phyloP scores from a whole-genome alignment of 1,140 invertebrate genomes.

The Littorina saxatilis region DNA sequence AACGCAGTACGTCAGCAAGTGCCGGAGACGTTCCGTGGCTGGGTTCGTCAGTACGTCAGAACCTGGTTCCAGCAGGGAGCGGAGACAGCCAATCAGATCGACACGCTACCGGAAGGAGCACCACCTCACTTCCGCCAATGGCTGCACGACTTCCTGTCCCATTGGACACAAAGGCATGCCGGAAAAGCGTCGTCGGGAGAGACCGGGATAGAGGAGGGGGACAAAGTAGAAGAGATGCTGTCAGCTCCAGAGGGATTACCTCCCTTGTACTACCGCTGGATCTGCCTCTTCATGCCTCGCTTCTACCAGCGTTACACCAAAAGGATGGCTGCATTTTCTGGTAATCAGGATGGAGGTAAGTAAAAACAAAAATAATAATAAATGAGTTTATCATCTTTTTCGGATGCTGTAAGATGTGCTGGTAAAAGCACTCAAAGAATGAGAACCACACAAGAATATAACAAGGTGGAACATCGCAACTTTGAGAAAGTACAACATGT shows the following conservation, averaged over 20 bases:
- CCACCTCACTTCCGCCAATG: constrained; percentile 18
- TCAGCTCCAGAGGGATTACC: constrained; percentile 9
- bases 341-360: constrained; percentile 2
- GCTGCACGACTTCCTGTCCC: not conserved
- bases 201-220: not conserved
- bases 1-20: constrained; percentile 12
- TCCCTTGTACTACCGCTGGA: constrained; percentile 15
- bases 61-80: not conserved
- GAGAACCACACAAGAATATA: too few species aligned
- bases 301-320: not conserved
- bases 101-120: not conserved
- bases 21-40: constrained; percentile 2
- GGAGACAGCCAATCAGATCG: not conserved
- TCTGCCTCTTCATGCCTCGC: constrained; percentile 7
- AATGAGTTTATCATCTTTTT: too few species aligned
- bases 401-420: too few species aligned
- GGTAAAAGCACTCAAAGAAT: too few species aligned
- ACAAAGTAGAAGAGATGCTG: not conserved
- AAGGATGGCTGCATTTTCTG: not conserved
- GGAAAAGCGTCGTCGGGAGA: too few species aligned
- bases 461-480: too few species aligned
- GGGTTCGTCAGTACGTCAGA: constrained; percentile 31
- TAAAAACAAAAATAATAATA: too few species aligned
- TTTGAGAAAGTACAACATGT: too few species aligned
- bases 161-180: not conserved